Evolutionary conservation across 2,888 invertebrate genomes (phyloP), one percentile per base, ranked within the genome.

Genomic region (Standfussiana lucernea): DNA sequence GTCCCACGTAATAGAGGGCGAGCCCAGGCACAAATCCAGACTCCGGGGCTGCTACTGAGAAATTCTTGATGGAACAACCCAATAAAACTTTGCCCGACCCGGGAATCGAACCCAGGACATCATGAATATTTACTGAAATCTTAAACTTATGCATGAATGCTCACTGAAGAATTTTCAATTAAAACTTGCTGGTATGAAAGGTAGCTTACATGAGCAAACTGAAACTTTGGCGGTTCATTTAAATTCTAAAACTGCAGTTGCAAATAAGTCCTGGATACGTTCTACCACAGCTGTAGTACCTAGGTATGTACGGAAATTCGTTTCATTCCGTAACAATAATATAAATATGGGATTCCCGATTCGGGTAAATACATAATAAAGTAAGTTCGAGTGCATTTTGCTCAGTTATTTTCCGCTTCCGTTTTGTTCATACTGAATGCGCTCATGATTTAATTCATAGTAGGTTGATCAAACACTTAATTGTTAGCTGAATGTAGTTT

Each of bases 381-480:
- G 18, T 53, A 45, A 67, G 47, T 66, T 42, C 45, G 40, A 24
- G 68, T 61, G 8, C 8, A 53, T 40, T 66, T 65, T 50, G 0
- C 40, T 53, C 28, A 28, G 47, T 42, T 15, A n/a, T 68, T 67
- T 72, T 56, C 32, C 11, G 28, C 6, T 68, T 77, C 35, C 56
- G 32, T 35, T 67, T 40, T 18, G 18, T n/a, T 40, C 2, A 47
- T 47, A 21, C 15, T 45, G 64, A 45, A 53, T 28, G 13, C 32
- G 13, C 1, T 47, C 0, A 8, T 13, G 24, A 21, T 53, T 40
- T 61, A 15, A 37, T 77, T 47, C 18, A 15, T 45, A 61, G 6
- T 62, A 47, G 45, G 4, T 62, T 47, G 35, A 42, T 76, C 35
- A 56, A 67, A 66, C 70, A 24, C 15, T 21, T 56, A 50, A 75